Evolutionary conservation across 2,888 invertebrate species (phyloP).

Genomic region (Stenichneumon culpator): DNA sequence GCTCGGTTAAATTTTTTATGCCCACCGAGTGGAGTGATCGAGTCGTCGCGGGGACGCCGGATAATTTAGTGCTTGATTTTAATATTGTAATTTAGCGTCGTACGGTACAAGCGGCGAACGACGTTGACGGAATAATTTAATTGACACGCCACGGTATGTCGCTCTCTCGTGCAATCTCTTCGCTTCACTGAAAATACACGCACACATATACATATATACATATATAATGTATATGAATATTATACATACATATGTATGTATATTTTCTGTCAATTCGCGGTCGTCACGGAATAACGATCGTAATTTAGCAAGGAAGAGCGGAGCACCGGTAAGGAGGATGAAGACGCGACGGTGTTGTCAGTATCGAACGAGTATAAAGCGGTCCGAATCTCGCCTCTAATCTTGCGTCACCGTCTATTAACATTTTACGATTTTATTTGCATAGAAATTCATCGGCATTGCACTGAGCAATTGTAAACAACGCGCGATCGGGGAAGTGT

Average conservation of each 20-base stretch:
- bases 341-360: constrained; percentile 4
- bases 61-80: constrained; percentile 53
- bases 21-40: constrained; percentile 41
- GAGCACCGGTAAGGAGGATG: neutral
- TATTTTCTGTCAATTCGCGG: constrained; percentile 38
- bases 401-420: constrained; percentile 67
- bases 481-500: constrained; percentile 66
- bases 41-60: constrained; percentile 6
- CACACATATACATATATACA: neutral
- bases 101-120: constrained; percentile 27
- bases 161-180: constrained; percentile 14
- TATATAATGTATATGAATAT: neutral
- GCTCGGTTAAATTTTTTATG: constrained; percentile 4
- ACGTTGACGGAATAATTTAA: constrained; percentile 59
- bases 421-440: constrained; percentile 77
- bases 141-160: constrained; percentile 46
- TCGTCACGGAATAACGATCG: constrained; percentile 54
- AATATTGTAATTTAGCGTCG: constrained; percentile 49
- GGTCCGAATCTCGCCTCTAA: constrained; percentile 27
- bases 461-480: constrained; percentile 79
- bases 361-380: constrained; percentile 35
- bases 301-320: constrained; percentile 40
- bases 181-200: neutral
- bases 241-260: neutral
- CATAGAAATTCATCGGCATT: constrained; percentile 81